phyloP scores from a whole-genome alignment of 1,140 invertebrate genomes.

The Thalassaphorura encarpata region DNA sequence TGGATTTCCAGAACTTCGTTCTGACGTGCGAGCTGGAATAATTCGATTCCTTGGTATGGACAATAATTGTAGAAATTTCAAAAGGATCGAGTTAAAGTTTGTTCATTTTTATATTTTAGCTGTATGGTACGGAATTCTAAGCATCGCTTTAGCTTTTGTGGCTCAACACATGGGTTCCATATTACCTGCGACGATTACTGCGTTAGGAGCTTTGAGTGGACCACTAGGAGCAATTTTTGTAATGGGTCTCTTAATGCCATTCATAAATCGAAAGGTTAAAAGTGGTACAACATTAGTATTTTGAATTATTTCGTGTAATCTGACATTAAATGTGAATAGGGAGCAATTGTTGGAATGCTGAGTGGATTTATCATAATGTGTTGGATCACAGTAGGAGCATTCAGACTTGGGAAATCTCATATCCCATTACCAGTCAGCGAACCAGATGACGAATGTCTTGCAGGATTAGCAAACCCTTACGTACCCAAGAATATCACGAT shows the following conservation, averaged over 20 bases:
- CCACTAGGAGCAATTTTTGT: conserved; percentile 38
- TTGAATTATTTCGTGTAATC: neutral
- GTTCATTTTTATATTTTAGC: conserved; percentile 20
- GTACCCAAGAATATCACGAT: too few species aligned
- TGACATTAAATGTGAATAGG: conserved; percentile 19
- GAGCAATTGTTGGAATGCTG: conserved; percentile 31
- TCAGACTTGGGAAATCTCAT: conserved; percentile 21
- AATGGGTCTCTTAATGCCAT: conserved; percentile 41
- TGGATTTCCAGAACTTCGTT: conserved; percentile 13
- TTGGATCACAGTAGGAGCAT: conserved; percentile 31
- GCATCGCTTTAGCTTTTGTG: conserved; percentile 29
- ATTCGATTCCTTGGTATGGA: conserved; percentile 26
- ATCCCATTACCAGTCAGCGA: conserved; percentile 24
- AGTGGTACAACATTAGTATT: neutral
- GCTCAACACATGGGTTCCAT: conserved; percentile 32
- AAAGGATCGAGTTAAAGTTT: neutral
- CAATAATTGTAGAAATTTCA: neutral
- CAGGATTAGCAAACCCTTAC: neutral
- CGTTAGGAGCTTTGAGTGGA: conserved; percentile 40
- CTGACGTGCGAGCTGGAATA: conserved; percentile 19
- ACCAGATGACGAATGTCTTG: conserved; percentile 17
- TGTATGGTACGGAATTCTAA: conserved; percentile 27
- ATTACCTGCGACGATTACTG: conserved; percentile 38
- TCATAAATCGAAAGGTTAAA: conserved; percentile 36
- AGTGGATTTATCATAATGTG: conserved; percentile 30